phyloP scores from a whole-genome alignment of 53 echinoderm and acorn worm genomes.

The Holothuria leucospilota region DNA sequence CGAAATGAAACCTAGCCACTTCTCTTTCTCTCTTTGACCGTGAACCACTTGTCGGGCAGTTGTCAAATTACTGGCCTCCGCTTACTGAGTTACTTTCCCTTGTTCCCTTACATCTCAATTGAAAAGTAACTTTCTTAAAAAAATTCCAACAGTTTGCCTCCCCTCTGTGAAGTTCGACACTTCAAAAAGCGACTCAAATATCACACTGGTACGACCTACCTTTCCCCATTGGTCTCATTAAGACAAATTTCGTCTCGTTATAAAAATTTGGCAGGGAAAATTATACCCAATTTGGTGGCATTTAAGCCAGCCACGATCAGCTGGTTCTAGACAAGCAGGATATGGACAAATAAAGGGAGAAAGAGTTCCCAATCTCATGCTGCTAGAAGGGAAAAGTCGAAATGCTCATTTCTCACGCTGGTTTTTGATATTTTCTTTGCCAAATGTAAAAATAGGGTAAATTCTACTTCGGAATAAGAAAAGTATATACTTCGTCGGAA shows the following conservation, averaged over 20 bases:
- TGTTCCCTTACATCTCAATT: too few species aligned
- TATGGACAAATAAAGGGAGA: not conserved
- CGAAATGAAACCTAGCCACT: too few species aligned
- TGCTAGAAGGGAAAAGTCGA: slow-evolving; percentile 32
- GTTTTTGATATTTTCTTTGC: slow-evolving; percentile 5
- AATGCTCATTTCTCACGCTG: slow-evolving; percentile 43
- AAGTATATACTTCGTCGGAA: not conserved
- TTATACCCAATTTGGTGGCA: slow-evolving; percentile 55
- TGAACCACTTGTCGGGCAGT: too few species aligned
- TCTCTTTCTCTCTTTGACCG: too few species aligned
- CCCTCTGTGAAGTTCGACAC: slow-evolving; percentile 18
- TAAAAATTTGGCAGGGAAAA: slow-evolving; percentile 35
- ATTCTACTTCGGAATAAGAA: slow-evolving; percentile 16
- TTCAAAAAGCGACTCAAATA: slow-evolving; percentile 28
- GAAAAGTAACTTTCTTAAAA: too few species aligned
- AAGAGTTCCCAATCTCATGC: slow-evolving; percentile 36
- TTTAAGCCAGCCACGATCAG: slow-evolving; percentile 43
- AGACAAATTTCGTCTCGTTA: slow-evolving; percentile 46
- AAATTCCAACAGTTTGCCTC: slow-evolving; percentile 23
- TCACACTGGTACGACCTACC: slow-evolving; percentile 18
- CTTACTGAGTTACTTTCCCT: too few species aligned
- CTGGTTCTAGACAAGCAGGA: slow-evolving; percentile 13
- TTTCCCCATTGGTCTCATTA: slow-evolving; percentile 48
- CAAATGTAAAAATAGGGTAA: slow-evolving; percentile 37
- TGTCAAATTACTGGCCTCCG: too few species aligned